Evolutionary conservation across 2,888 invertebrate genomes (phyloP).

Genomic region (Empis stercorea): DNA sequence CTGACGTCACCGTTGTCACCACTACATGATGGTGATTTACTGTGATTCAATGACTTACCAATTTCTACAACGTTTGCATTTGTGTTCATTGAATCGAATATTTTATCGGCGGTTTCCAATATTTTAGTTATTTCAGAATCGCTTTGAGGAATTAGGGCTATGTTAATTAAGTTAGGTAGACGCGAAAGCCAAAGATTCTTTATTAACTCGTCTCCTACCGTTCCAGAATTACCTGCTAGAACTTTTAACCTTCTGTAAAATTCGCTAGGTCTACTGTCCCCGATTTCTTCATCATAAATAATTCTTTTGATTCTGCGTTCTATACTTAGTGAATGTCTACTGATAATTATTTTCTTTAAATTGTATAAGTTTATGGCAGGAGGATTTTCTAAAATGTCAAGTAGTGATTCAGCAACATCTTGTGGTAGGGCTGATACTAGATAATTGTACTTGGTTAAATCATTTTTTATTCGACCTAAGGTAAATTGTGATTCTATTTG

Average conservation of each 20-base stretch:
- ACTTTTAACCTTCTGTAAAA: background rate
- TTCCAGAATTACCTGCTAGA: background rate
- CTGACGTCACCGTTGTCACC: too few relatives aligned
- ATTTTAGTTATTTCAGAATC: too few relatives aligned
- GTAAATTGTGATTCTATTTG: background rate
- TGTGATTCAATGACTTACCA: too few relatives aligned
- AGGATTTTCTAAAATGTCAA: background rate
- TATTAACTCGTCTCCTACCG: background rate
- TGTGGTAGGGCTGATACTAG: background rate
- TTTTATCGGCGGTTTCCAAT: too few relatives aligned
- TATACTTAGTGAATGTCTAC: background rate
- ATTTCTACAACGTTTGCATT: too few relatives aligned
- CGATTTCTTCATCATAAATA: background rate
- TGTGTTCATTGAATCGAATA: too few relatives aligned
- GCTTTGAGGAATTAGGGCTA: background rate
- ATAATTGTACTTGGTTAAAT: background rate
- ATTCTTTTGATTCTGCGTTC: background rate
- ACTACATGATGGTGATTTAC: too few relatives aligned
- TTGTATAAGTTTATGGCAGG: background rate
- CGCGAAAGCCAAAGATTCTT: background rate
- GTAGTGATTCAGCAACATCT: background rate
- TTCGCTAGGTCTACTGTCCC: background rate
- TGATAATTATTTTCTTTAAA: background rate
- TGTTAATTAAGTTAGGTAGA: background rate
- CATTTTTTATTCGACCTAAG: background rate